Conservation (phyloP, 2,888 invertebrate species). For the Chironomus riparius region DNA sequence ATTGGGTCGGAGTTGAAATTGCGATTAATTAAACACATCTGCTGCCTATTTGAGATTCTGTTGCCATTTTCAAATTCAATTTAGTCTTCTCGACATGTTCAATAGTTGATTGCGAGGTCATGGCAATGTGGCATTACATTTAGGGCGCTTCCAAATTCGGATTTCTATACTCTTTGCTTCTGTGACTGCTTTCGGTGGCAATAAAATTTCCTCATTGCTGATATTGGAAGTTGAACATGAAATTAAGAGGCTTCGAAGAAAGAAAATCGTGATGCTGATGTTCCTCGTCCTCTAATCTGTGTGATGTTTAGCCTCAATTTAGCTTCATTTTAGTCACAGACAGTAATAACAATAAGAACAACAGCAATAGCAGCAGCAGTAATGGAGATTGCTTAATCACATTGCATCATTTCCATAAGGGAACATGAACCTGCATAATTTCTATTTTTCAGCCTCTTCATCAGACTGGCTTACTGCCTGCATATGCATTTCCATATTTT, state of each 20-base stretch:
- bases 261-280: background rate
- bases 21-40: background rate
- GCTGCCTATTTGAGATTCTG: background rate
- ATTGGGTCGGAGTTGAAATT: background rate
- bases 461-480: background rate
- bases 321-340: too few species aligned
- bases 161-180: background rate
- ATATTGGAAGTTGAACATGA: background rate
- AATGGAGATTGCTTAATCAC: background rate
- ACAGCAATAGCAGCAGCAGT: background rate
- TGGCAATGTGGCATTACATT: background rate
- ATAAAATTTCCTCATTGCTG: background rate
- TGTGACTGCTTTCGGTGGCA: background rate
- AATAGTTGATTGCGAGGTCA: background rate
- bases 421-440: background rate
- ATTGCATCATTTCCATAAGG: background rate
- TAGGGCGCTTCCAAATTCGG: background rate
- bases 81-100: background rate
- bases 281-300: background rate
- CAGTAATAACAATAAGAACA: background rate
- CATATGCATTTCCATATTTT: background rate
- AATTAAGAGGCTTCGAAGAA: background rate
- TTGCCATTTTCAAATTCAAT: background rate
- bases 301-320: background rate
- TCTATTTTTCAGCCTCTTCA: background rate